Percentiles rank a stretch among this genome's conserved stretches.
Evolutionary conservation across 2,797 vertebrate genomes (phyloP).

Genomic region (Xiphophorus birchmanni): DNA sequence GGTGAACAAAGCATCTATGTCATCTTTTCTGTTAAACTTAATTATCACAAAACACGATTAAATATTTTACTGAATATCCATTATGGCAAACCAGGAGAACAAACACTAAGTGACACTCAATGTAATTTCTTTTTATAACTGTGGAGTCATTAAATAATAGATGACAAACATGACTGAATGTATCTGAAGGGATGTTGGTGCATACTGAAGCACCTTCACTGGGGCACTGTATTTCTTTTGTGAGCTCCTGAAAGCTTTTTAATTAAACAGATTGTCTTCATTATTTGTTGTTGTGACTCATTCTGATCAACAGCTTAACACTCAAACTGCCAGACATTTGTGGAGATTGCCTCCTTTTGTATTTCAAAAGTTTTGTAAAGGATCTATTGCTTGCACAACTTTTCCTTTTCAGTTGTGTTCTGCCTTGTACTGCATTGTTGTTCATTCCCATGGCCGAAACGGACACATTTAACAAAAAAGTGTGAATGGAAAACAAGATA

Average conservation of each 20-base stretch:
- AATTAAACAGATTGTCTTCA: conserved; percentile 7
- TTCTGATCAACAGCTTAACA: conserved; percentile 1
- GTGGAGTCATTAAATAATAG: conserved; percentile 4
- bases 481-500: background rate
- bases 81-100: background rate
- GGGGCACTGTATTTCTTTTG: background rate
- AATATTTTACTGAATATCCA: conserved; percentile 5
- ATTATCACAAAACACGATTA: conserved; percentile 1
- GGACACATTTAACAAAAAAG: background rate
- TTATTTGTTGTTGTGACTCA: background rate
- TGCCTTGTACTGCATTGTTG: background rate
- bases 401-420: background rate
- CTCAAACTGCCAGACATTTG: background rate
- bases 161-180: background rate
- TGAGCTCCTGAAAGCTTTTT: conserved; percentile 13
- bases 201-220: background rate
- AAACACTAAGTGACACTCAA: background rate
- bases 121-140: background rate
- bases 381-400: background rate
- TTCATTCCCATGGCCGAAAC: background rate
- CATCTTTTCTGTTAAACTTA: background rate
- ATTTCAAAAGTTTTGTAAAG: background rate
- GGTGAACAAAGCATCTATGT: background rate
- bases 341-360: background rate
- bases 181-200: background rate